phyloP scores from a whole-genome alignment of 2,888 invertebrate species.

The Agonopterix subpropinquella region DNA sequence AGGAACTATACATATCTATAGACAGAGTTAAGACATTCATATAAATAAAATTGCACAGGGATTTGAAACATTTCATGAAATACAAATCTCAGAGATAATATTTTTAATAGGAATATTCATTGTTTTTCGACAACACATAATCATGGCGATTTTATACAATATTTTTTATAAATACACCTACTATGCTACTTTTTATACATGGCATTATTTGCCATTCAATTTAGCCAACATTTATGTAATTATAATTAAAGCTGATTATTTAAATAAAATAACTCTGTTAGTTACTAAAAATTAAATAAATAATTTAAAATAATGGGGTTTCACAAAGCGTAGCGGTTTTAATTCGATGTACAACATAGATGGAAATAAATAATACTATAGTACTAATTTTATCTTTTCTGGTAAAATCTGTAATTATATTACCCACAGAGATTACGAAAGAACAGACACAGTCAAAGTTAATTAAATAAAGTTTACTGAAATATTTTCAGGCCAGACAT shows the following conservation, averaged over 20 bases:
- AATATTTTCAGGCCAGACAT: too few relatives aligned
- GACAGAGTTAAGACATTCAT: too few relatives aligned
- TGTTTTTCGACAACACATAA: slow-evolving; percentile 5
- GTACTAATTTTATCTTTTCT: too few relatives aligned
- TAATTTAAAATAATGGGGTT: neutral
- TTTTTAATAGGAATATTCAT: slow-evolving; percentile 3
- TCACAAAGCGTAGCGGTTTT: too few relatives aligned
- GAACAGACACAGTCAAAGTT: too few relatives aligned
- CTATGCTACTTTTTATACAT: slow-evolving; percentile 6
- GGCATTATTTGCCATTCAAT: slow-evolving; percentile 4
- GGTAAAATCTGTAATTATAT: too few relatives aligned
- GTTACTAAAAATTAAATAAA: neutral
- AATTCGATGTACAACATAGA: too few relatives aligned
- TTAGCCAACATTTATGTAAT: slow-evolving; percentile 7
- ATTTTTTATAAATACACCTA: slow-evolving; percentile 4
- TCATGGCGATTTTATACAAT: slow-evolving; percentile 1
- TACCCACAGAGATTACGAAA: too few relatives aligned
- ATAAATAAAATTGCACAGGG: too few relatives aligned
- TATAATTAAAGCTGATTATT: slow-evolving; percentile 9
- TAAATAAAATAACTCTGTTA: neutral
- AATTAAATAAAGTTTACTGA: too few relatives aligned
- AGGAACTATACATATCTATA: too few relatives aligned
- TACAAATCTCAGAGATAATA: slow-evolving; percentile 2
- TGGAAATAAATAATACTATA: too few relatives aligned
- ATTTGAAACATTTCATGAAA: neutral